Conservation (phyloP, 1,140 invertebrate genomes). For the Drosophila nebulosa region DNA sequence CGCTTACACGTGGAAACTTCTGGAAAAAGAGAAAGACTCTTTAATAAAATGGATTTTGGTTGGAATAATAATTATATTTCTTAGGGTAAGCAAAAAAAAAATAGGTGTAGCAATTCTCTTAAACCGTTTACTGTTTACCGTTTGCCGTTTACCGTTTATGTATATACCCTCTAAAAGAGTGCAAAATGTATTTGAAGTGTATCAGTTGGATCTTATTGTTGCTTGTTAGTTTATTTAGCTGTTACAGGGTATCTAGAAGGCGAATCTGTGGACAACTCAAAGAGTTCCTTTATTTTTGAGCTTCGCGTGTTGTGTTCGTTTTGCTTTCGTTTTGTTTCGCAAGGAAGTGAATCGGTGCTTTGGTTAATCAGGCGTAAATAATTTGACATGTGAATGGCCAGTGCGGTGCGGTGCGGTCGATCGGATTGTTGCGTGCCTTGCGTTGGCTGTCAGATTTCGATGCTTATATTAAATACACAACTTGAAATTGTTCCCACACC, state of each 20-base stretch:
- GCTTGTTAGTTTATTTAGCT: too few relatives aligned
- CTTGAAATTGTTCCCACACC: not conserved
- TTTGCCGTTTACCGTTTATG: too few relatives aligned
- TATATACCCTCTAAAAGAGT: too few relatives aligned
- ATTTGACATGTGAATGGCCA: slow-evolving; percentile 48
- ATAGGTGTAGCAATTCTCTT: too few relatives aligned
- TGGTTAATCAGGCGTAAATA: slow-evolving; percentile 66
- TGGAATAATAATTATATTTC: too few relatives aligned
- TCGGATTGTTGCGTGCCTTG: slow-evolving; percentile 24
- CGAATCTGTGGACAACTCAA: not conserved
- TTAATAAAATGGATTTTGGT: too few relatives aligned
- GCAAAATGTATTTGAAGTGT: too few relatives aligned
- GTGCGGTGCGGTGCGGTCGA: not conserved
- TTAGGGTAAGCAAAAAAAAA: too few relatives aligned
- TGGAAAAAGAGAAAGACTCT: too few relatives aligned
- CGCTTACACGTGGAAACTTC: too few relatives aligned
- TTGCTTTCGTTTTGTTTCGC: slow-evolving; percentile 51
- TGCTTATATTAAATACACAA: not conserved
- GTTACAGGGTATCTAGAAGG: not conserved
- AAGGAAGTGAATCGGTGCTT: slow-evolving; percentile 25
- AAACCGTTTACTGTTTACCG: too few relatives aligned
- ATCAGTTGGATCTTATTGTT: too few relatives aligned
- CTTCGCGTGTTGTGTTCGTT: slow-evolving; percentile 52
- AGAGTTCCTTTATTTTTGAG: not conserved
- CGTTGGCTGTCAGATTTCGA: slow-evolving; percentile 18